These are phyloP conservation scores for Syrmaticus mikado DNA, from an alignment of 2,113 vertebrate species.

Conservation along the genomic window DNA sequence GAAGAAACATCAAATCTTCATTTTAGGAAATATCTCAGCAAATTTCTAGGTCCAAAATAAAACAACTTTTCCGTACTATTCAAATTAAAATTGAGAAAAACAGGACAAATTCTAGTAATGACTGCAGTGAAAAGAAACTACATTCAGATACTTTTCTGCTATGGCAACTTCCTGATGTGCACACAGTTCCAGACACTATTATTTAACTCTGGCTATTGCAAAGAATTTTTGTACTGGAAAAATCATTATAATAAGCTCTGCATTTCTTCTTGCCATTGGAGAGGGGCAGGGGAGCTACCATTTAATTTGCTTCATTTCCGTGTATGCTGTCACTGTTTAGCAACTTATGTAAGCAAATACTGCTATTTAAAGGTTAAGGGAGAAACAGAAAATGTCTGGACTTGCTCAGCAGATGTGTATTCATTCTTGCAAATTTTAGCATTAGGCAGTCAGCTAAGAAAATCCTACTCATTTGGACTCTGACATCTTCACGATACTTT, in stretches of 20 bases:
- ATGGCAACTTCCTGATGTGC: background rate
- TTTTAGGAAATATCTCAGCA: background rate
- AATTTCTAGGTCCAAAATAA: background rate
- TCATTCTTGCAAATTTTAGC: background rate
- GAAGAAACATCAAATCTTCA: background rate
- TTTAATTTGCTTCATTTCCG: background rate
- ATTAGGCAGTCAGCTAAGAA: background rate
- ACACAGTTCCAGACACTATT: background rate
- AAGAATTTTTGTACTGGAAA: background rate
- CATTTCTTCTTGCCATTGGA: background rate
- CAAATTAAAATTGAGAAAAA: background rate
- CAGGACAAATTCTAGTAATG: background rate
- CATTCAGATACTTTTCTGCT: background rate
- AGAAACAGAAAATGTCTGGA: background rate
- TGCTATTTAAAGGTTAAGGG: background rate
- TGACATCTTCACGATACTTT: background rate
- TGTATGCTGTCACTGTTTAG: background rate
- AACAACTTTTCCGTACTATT: background rate
- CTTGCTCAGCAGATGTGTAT: background rate
- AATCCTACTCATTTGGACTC: background rate
- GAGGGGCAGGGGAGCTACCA: background rate
- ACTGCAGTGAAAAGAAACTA: background rate
- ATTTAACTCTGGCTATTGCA: background rate
- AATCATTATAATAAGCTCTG: background rate
- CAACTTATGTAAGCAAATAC: background rate